Percentiles rank a stretch among this genome's conserved stretches.
Conservation (phyloP, 2,113 vertebrate genomes). For the Arizona elegans region DNA sequence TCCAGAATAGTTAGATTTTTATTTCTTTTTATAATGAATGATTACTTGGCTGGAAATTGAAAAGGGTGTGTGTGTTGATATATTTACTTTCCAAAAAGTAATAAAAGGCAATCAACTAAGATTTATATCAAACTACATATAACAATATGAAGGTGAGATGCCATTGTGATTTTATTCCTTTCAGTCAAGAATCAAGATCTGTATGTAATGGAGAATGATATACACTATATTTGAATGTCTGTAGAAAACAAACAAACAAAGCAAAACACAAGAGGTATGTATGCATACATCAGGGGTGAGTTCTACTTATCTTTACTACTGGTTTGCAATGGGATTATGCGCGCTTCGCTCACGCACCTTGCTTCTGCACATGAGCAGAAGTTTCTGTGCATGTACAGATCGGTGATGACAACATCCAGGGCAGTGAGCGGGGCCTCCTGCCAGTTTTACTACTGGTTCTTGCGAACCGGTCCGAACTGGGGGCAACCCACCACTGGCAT, state of each 20-base stretch:
- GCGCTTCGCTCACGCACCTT: no score
- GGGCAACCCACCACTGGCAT: no score
- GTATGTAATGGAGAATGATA: not conserved
- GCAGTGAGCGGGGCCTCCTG: no score
- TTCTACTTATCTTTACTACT: no score
- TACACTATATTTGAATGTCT: not conserved
- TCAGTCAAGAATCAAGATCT: not conserved
- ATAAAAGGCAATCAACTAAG: conserved; percentile 10
- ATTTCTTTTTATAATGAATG: not conserved
- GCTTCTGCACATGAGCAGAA: no score
- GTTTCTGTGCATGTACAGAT: no score
- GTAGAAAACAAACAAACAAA: not conserved
- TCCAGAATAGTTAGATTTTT: not conserved
- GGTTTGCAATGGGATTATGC: no score
- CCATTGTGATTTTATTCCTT: conserved; percentile 1
- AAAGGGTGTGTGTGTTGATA: not conserved
- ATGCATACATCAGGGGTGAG: not conserved
- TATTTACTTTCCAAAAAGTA: not conserved
- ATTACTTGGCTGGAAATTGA: not conserved
- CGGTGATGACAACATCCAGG: no score
- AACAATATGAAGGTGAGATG: not conserved
- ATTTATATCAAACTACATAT: not conserved
- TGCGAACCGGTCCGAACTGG: no score
- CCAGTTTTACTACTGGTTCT: no score
- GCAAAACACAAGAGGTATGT: not conserved